These are phyloP conservation scores for Lucilia cuprina DNA, from an alignment of 1,140 invertebrate genomes.

Conservation along the genomic window DNA sequence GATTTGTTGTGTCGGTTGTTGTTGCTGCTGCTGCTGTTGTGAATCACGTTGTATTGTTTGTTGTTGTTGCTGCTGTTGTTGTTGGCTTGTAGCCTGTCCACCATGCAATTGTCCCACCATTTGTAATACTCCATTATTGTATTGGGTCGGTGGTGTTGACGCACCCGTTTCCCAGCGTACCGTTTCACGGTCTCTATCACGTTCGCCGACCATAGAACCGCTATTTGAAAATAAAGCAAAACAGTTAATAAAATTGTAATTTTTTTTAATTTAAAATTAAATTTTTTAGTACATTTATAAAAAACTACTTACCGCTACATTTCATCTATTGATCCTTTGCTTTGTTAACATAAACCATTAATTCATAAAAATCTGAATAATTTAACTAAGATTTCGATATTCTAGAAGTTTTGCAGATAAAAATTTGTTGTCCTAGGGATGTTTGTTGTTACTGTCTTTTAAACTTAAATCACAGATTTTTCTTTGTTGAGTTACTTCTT, in stretches of 20 bases:
- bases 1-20: conserved; percentile 36
- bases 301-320: conserved; percentile 58
- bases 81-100: conserved; percentile 63
- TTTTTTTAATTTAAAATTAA: neutral
- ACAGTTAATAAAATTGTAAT: neutral
- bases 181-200: conserved; percentile 72
- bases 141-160: conserved; percentile 66
- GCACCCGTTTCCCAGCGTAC: conserved; percentile 71
- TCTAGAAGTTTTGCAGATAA: neutral
- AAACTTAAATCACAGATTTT: conserved; percentile 18
- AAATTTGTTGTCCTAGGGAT: neutral
- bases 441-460: neutral
- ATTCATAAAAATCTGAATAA: neutral
- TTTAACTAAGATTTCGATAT: neutral
- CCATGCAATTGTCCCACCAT: conserved; percentile 62
- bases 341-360: neutral
- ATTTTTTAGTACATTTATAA: neutral
- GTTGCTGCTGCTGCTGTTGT: conserved; percentile 47
- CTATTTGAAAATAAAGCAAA: conserved; percentile 39
- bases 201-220: conserved; percentile 66
- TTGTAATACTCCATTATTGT: conserved; percentile 63
- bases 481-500: neutral
- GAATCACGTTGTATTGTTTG: conserved; percentile 35
- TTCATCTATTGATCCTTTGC: conserved; percentile 55
- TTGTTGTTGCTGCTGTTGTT: conserved; percentile 56